A percentile compares a stretch with the other conserved stretches of the same genome.
phyloP scores from a whole-genome alignment of 2,113 vertebrate genomes.

The Montifringilla adamsi region DNA sequence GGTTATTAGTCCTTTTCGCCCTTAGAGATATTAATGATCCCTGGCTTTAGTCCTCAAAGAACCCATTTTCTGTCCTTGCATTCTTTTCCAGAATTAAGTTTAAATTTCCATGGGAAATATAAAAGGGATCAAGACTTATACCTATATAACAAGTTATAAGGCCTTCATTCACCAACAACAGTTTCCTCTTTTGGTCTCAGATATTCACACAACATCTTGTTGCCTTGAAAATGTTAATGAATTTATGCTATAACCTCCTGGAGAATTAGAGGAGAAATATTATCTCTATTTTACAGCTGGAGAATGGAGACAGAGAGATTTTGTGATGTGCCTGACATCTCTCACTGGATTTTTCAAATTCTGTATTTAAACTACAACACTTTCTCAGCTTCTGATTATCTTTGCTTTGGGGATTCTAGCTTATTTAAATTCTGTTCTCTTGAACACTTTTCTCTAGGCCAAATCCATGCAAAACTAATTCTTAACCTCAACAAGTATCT shows the following conservation, averaged over 20 bases:
- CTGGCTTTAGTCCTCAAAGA: background rate
- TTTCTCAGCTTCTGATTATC: slow-evolving; percentile 4
- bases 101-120: background rate
- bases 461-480: background rate
- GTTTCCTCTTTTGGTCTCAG: background rate
- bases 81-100: background rate
- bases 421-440: background rate
- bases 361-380: background rate
- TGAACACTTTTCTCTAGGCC: background rate
- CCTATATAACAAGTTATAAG: background rate
- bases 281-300: slow-evolving; percentile 47
- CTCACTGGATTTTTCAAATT: slow-evolving; percentile 7
- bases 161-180: background rate
- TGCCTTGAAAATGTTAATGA: slow-evolving; percentile 24
- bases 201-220: background rate
- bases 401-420: background rate
- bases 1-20: background rate
- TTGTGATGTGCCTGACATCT: background rate
- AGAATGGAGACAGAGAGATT: background rate
- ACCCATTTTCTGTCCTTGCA: background rate
- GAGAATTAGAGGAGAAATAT: slow-evolving; percentile 29
- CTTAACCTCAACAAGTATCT: background rate
- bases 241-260: background rate
- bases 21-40: background rate
- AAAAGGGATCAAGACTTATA: background rate